A percentile compares a stretch with the other conserved stretches of the same genome.
Conservation (phyloP, 2,113 vertebrate genomes). For the Cyprinodon tularosa region DNA sequence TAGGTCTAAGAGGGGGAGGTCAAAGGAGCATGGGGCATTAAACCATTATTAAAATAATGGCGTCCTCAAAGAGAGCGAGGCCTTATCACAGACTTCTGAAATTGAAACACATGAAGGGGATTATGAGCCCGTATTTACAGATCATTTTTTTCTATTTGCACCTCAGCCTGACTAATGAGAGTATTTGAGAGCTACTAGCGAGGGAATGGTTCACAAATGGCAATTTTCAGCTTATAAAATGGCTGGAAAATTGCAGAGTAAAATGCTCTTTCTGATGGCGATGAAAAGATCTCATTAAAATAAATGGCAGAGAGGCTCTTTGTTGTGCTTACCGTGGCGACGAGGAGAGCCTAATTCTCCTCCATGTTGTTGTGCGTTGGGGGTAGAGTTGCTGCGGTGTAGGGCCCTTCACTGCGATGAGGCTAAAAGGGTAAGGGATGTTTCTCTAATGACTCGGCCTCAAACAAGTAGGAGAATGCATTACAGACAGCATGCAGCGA, state of each 20-base stretch:
- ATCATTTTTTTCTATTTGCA: slow-evolving; percentile 73
- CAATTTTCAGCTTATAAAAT: slow-evolving; percentile 84
- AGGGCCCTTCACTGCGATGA: slow-evolving; percentile 79
- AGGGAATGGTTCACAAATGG: slow-evolving; percentile 77
- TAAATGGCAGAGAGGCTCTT: slow-evolving; percentile 84
- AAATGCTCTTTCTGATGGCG: slow-evolving; percentile 82
- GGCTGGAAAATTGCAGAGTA: slow-evolving; percentile 81
- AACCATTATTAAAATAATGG: slow-evolving; percentile 66
- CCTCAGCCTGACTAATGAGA: slow-evolving; percentile 77
- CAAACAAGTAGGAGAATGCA: slow-evolving; percentile 78
- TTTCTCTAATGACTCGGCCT: slow-evolving; percentile 77
- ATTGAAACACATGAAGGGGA: slow-evolving; percentile 74
- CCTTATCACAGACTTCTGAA: slow-evolving; percentile 60
- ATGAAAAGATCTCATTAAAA: slow-evolving; percentile 87
- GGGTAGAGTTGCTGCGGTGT: slow-evolving; percentile 67
- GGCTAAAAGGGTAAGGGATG: slow-evolving; percentile 80
- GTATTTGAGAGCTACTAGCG: slow-evolving; percentile 74
- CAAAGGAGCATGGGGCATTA: slow-evolving; percentile 70
- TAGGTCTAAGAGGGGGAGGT: slow-evolving; percentile 40
- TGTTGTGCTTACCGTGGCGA: slow-evolving; percentile 81
- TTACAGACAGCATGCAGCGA: slow-evolving; percentile 67
- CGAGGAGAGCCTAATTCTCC: slow-evolving; percentile 77
- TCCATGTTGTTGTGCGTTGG: slow-evolving; percentile 70
- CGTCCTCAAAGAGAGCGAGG: slow-evolving; percentile 55
- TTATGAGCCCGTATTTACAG: slow-evolving; percentile 72